Evolutionary conservation across 1,140 invertebrate species (phyloP), one percentile per base, ranked within the genome.

Genomic region (Hesperophylax magnus): DNA sequence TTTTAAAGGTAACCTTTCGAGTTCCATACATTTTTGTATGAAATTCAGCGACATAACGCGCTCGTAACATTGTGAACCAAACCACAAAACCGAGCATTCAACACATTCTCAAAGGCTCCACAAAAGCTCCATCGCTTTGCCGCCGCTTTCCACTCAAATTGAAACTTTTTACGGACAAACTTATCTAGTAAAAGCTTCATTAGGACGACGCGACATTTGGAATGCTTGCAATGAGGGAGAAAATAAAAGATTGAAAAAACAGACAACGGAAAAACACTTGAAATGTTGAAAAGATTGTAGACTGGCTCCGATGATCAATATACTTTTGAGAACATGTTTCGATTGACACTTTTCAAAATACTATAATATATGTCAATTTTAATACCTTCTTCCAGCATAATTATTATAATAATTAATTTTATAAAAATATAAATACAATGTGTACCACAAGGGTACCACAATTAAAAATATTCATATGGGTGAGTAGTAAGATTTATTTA

Each of bases 141-240:
- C 14, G 53, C 71, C 52, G 54, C 15, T 56, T 74, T 27, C 71
- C 53, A 15, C 47, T 47, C 31, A 47, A 39, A 47, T 18, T 22
- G 47, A 53, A 78, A 81, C 76, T 81, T 81, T 81, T 81, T 78
- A 78, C 80, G 34, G 75, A 74, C 65, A 20, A 81, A 81, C 24
- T 81, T 81, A 71, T 81, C 79, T 77, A 76, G 71, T 81, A 77
- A 81, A 78, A 78, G 80, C 76, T 81, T 81, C 80, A 78, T 81
- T 81, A 77, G 80, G 78, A 47, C 76, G 80, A 81, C 78, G 56
- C 75, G 80, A 81, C 80, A 78, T 81, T 81, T 81, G 53, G 78
- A 81, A 81, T 24, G 76, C 34, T 71, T 27, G 77, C 72, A 77
- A 24, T 58, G 75, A 56, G 52, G 60, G 53, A 61, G 72, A 80